Percentiles rank a stretch among this genome's conserved stretches.
Conservation (phyloP, 2,797 vertebrate species). For the Sylvia borin region DNA sequence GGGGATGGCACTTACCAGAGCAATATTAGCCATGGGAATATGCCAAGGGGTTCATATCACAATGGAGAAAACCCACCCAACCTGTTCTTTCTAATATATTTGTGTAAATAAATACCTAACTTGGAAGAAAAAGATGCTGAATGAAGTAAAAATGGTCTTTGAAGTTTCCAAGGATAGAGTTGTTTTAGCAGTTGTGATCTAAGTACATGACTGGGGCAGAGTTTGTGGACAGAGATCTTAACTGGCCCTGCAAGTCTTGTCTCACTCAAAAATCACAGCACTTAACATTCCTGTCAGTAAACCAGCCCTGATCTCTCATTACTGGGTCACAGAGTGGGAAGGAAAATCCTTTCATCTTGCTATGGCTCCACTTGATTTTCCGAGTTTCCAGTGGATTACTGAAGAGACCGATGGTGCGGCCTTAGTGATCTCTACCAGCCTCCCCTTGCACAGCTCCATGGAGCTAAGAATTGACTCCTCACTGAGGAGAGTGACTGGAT, state of each 20-base stretch:
- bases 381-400: neutral
- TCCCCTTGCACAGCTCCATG: fast-evolving
- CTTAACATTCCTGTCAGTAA: neutral
- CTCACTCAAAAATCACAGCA: neutral
- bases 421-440: neutral
- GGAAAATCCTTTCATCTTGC: constrained; percentile 20
- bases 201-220: neutral
- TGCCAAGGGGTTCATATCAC: neutral
- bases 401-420: neutral
- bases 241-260: neutral
- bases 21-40: neutral
- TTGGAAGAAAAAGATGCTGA: neutral
- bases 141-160: neutral
- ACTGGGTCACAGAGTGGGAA: neutral
- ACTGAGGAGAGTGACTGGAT: neutral
- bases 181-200: neutral
- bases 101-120: neutral
- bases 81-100: neutral
- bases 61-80: neutral
- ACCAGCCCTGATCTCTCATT: neutral
- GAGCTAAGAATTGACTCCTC: neutral
- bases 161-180: neutral
- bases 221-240: neutral
- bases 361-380: neutral
- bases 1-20: neutral